A percentile compares a stretch with the other conserved stretches of the same genome.
Conservation (phyloP, 2,113 vertebrate genomes). For the Leucosticte australis region DNA sequence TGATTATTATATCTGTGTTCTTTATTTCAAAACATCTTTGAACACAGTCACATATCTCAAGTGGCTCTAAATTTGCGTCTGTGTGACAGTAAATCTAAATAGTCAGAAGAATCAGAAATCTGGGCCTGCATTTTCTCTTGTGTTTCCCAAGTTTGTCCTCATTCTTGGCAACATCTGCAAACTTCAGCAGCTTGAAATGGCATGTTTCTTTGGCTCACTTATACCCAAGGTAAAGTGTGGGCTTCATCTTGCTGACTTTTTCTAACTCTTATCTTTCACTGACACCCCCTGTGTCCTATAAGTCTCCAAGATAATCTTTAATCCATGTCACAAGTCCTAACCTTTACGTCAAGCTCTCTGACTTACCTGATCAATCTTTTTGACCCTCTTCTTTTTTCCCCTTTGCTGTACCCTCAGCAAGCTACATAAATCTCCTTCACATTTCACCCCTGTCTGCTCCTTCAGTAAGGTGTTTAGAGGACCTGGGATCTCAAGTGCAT, state of each 20-base stretch:
- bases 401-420: neutral
- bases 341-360: neutral
- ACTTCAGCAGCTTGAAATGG: neutral
- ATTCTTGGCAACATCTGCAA: neutral
- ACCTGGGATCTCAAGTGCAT: neutral
- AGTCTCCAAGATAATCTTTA: constrained; percentile 37
- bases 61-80: neutral
- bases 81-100: neutral
- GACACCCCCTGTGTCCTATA: neutral
- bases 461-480: constrained; percentile 6
- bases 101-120: neutral
- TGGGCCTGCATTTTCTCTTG: neutral
- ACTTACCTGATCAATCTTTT: constrained; percentile 29
- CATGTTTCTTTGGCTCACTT: neutral
- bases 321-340: constrained; percentile 32
- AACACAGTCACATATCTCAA: neutral
- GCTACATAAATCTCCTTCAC: neutral
- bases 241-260: neutral
- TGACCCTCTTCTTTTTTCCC: neutral
- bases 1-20: neutral
- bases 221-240: neutral
- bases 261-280: constrained; percentile 18
- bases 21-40: neutral
- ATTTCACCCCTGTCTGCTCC: neutral
- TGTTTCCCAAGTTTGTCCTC: neutral